Conservation (phyloP, 2,888 invertebrate genomes). For the Diloba caeruleocephala region DNA sequence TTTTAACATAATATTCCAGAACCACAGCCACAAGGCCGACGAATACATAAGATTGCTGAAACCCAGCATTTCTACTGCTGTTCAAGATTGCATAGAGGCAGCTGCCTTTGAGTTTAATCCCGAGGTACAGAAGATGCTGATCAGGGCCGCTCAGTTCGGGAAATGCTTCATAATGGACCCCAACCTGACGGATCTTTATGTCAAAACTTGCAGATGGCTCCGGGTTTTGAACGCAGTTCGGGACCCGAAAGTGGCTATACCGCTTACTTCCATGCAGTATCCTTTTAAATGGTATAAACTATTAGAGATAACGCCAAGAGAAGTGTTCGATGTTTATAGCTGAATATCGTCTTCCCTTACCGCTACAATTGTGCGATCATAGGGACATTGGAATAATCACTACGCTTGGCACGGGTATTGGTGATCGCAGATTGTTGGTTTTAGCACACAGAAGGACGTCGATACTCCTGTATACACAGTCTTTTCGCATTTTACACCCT, state of each 20-base stretch:
- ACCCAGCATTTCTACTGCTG: constrained; percentile 93
- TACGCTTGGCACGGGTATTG: too few species aligned
- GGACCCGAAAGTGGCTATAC: constrained; percentile 95
- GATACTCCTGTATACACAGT: too few species aligned
- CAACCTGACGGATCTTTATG: constrained; percentile 93
- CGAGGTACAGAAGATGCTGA: constrained; percentile 95
- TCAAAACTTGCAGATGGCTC: constrained; percentile 95
- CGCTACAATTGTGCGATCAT: too few species aligned
- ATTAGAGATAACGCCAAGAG: too few species aligned
- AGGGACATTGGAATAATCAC: too few species aligned
- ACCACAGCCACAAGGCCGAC: constrained; percentile 96
- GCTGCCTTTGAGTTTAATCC: constrained; percentile 97
- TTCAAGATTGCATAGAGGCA: constrained; percentile 97
- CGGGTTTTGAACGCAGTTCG: constrained; percentile 97
- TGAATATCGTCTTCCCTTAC: too few species aligned
- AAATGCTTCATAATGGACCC: constrained; percentile 96
- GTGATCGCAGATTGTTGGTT: too few species aligned
- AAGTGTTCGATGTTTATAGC: too few species aligned
- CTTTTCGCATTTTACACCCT: too few species aligned
- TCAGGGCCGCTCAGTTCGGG: constrained; percentile 98
- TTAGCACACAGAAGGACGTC: too few species aligned
- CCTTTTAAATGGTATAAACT: constrained; percentile 88
- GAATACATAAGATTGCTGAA: constrained; percentile 97
- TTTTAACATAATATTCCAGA: constrained; percentile 78
- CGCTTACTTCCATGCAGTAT: constrained; percentile 97